These are phyloP conservation scores for Brachyptera putata DNA, from an alignment of 2,888 invertebrate species.

Conservation along the genomic window DNA sequence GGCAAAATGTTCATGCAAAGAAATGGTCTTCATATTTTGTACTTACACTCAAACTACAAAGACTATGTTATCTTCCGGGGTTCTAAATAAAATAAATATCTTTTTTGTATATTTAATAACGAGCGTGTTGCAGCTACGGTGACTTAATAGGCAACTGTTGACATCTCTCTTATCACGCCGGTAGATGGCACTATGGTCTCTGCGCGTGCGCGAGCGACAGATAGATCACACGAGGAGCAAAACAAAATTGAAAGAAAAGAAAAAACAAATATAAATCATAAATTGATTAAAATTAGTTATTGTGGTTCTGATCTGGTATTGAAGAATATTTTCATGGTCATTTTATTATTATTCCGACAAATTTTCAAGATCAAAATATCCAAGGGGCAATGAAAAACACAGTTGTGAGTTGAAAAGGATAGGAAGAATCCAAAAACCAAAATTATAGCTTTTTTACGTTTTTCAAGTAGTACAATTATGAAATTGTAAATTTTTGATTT, in stretches of 20 bases:
- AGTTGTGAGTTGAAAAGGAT: background rate
- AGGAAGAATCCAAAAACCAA: too few relatives aligned
- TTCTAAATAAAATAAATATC: background rate
- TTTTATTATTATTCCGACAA: too few relatives aligned
- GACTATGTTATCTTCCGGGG: conserved; percentile 8
- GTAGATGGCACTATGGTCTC: conserved; percentile 29
- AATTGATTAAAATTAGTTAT: background rate
- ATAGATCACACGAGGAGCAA: conserved; percentile 23
- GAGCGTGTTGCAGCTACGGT: background rate
- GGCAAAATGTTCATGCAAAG: conserved; percentile 14
- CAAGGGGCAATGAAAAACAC: background rate
- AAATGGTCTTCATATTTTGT: background rate
- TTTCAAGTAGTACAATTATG: too few relatives aligned
- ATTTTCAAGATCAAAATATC: background rate
- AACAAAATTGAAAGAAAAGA: conserved; percentile 30
- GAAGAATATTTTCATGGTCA: too few relatives aligned
- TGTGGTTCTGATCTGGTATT: too few relatives aligned
- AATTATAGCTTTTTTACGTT: too few relatives aligned
- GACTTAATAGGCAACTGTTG: conserved; percentile 28
- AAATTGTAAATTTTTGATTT: too few relatives aligned
- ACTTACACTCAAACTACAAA: conserved; percentile 11
- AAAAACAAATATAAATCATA: conserved; percentile 26
- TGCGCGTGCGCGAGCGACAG: conserved; percentile 17
- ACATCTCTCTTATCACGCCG: conserved; percentile 30
- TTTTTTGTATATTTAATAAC: conserved; percentile 1